phyloP scores from a whole-genome alignment of 2,888 invertebrate genomes.

The Rotaria sp. region DNA sequence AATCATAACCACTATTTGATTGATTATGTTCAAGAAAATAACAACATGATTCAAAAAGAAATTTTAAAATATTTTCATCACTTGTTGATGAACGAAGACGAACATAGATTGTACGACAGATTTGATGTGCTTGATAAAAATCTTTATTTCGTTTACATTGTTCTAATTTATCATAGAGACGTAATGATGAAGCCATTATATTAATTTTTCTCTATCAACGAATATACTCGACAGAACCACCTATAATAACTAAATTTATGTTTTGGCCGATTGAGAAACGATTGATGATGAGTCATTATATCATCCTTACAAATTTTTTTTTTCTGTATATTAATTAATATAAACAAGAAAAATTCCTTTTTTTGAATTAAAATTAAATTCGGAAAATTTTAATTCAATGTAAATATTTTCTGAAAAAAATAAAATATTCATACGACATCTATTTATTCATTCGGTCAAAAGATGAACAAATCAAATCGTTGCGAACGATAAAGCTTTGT shows the following conservation, averaged over 20 bases:
- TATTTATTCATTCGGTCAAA: not conserved
- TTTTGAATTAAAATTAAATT: not conserved
- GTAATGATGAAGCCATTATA: not conserved
- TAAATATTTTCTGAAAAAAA: no score
- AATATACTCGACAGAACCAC: not conserved
- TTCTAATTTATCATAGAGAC: conserved; percentile 23
- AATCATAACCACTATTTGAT: conserved; percentile 15
- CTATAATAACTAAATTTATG: not conserved
- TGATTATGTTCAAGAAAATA: conserved; percentile 24
- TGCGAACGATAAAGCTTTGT: not conserved
- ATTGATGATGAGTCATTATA: not conserved
- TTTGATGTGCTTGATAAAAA: conserved; percentile 28
- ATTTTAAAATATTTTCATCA: not conserved
- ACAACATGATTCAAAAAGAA: not conserved
- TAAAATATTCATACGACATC: not conserved
- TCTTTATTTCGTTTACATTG: conserved; percentile 20
- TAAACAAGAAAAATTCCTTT: not conserved
- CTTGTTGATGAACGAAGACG: not conserved
- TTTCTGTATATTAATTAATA: not conserved
- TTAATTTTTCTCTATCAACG: not conserved
- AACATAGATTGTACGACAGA: conserved; percentile 13
- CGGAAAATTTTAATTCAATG: not conserved
- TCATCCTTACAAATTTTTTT: not conserved
- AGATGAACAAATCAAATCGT: not conserved
- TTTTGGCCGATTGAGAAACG: conserved; percentile 2